phyloP scores from a whole-genome alignment of 2,888 invertebrate genomes.

The Sylvicola fuscatus region DNA sequence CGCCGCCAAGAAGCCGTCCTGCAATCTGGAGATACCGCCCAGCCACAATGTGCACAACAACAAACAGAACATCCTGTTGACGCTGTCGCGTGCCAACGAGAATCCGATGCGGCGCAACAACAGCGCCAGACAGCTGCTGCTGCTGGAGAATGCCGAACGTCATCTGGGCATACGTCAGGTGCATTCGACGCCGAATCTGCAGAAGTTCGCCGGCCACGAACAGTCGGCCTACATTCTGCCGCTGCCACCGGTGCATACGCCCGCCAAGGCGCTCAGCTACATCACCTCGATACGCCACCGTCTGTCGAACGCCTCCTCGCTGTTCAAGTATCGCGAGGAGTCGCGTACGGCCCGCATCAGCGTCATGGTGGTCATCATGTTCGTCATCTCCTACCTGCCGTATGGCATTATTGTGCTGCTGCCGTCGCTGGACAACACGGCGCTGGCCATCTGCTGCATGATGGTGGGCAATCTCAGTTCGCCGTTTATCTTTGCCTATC shows the following conservation, averaged over 20 bases:
- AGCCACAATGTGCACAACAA: constrained; percentile 9
- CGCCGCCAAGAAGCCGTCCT: background rate
- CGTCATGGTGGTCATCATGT: constrained; percentile 28
- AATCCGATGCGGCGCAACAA: constrained; percentile 23
- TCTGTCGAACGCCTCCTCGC: constrained; percentile 65
- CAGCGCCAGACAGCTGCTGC: constrained; percentile 20
- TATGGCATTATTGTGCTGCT: constrained; percentile 22
- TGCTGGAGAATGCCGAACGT: constrained; percentile 12
- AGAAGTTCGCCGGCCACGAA: constrained; percentile 12
- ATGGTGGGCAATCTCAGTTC: constrained; percentile 23
- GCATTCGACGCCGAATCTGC: constrained; percentile 22
- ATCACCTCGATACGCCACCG: constrained; percentile 57
- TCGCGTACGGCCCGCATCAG: constrained; percentile 76
- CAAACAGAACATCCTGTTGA: constrained; percentile 20
- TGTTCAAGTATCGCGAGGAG: constrained; percentile 72
- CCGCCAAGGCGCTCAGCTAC: constrained; percentile 24
- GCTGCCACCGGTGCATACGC: constrained; percentile 19
- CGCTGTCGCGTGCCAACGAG: constrained; percentile 21
- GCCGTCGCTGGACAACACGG: constrained; percentile 19
- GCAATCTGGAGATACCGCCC: background rate
- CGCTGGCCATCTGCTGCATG: constrained; percentile 21
- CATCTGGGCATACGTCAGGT: constrained; percentile 5
- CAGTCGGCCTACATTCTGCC: constrained; percentile 6
- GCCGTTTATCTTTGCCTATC: constrained; percentile 25
- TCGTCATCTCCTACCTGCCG: constrained; percentile 24